Evolutionary conservation across 2,888 invertebrate species (phyloP), one percentile per base, ranked within the genome.

Genomic region (Cephus pygmeus): DNA sequence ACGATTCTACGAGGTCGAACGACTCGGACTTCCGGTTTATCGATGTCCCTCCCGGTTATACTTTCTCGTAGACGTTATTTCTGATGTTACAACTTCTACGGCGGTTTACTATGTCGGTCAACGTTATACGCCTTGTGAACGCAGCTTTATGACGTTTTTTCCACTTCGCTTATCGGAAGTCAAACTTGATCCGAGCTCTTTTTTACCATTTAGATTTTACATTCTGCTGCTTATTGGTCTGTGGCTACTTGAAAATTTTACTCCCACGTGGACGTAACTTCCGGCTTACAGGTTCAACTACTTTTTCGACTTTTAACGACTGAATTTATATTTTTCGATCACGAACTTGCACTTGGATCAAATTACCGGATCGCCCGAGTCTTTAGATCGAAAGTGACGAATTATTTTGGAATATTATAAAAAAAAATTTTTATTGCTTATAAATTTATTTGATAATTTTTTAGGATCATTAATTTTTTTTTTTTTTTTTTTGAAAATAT

Each of bases 21-120:
- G 23, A 56, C 56, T 56, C n/a, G 68, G 79, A 76, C 73, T 81
- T 81, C 79, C 81, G 81, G 77, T 79, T 81, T 79, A 81, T 81
- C 81, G 81, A 73, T 73, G 75, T 81, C 77, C 76, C 69, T 76
- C 73, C 71, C 76, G 69, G 79, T 81, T 81, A 79, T 78, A 79
- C 1, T 2, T 56, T 23, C 56, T 56, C 6, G 56, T 23, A 2
- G 23, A 23, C 6, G 56, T 56, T 56, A 56, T 23, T 56, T 56
- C 23, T 23, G 1, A 9, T 56, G 9, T 56, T 56, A 56, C 23
- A 23, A 56, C 9, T 23, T 56, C 23, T 23, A 9, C 9, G 56
- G 2, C 23, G 56, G 15, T 56, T 56, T 9, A 6, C 15, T 56
- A 56, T 56, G 2, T 56, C 56, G 56, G 56, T 56, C 56, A 56